Conservation (phyloP, 2,888 invertebrate species). For the Parnassius glacialis region DNA sequence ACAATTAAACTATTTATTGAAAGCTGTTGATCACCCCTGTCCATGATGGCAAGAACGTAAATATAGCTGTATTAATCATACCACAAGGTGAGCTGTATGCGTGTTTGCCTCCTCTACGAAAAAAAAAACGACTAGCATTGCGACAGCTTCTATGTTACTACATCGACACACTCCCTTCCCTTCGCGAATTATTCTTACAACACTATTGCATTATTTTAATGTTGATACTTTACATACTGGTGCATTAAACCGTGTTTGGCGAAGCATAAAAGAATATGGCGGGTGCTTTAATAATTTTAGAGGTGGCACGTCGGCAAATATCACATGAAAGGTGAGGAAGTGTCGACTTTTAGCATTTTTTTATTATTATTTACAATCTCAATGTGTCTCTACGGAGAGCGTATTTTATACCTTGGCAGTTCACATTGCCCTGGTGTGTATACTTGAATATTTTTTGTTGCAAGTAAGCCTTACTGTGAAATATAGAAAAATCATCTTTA, state of each 20-base stretch:
- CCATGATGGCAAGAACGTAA: no score
- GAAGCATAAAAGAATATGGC: constrained; percentile 3
- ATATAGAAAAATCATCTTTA: no score
- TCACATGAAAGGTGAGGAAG: neutral
- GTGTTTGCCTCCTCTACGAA: no score
- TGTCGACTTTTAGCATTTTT: constrained; percentile 12
- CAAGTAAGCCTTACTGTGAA: no score
- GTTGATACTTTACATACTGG: constrained; percentile 1
- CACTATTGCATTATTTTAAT: constrained; percentile 1
- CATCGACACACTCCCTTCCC: neutral
- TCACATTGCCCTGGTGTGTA: constrained; percentile 6
- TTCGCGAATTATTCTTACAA: neutral
- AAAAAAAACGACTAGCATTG: neutral
- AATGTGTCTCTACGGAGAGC: constrained; percentile 10
- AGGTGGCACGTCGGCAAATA: neutral
- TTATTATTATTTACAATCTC: constrained; percentile 15
- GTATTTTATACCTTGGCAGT: constrained; percentile 8
- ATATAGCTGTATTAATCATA: no score
- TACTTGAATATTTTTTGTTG: constrained; percentile 12
- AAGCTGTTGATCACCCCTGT: no score
- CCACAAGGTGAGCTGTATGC: no score
- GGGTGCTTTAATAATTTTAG: constrained; percentile 4
- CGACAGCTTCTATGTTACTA: neutral
- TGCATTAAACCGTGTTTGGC: constrained; percentile 1
- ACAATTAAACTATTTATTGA: no score